Percentiles rank a stretch among this genome's conserved stretches.
Conservation (phyloP, 2,888 invertebrate species). For the Gisinianus flammeolus region DNA sequence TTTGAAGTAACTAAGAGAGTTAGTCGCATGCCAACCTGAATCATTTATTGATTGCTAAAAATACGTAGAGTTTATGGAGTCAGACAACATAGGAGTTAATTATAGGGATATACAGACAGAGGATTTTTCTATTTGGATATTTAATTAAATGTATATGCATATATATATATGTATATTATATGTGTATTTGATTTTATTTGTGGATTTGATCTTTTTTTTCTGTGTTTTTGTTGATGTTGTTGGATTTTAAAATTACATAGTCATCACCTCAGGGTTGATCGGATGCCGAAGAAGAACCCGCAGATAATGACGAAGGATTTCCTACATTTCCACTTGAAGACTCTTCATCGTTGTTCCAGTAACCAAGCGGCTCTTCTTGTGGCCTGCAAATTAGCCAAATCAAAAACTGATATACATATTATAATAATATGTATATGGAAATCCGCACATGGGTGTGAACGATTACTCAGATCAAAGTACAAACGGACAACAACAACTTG, state of each 20-base stretch:
- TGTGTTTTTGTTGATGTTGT: no score
- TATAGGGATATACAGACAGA: not conserved
- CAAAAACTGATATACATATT: no score
- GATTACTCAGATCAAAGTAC: no score
- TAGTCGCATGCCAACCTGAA: not conserved
- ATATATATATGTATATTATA: not conserved
- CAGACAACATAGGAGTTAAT: not conserved
- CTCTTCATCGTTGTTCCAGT: slow-evolving; percentile 29
- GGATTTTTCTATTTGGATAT: not conserved
- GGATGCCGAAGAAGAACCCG: slow-evolving; percentile 3
- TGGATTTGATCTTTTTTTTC: no score
- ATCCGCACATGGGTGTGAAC: no score
- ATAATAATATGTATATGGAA: no score
- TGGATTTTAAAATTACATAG: no score
- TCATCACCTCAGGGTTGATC: slow-evolving; percentile 29
- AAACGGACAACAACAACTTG: no score
- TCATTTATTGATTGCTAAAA: not conserved
- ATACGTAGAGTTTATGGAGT: not conserved
- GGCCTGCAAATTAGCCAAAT: slow-evolving; percentile 6
- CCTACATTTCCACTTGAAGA: not conserved
- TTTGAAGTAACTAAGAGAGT: no score
- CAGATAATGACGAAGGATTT: slow-evolving; percentile 3
- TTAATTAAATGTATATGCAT: no score
- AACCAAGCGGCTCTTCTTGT: slow-evolving; percentile 9
- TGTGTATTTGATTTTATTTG: not conserved